Percentiles rank a stretch among this genome's conserved stretches.
Conservation (phyloP, 1,140 invertebrate genomes). For the Tetranychus urticae region DNA sequence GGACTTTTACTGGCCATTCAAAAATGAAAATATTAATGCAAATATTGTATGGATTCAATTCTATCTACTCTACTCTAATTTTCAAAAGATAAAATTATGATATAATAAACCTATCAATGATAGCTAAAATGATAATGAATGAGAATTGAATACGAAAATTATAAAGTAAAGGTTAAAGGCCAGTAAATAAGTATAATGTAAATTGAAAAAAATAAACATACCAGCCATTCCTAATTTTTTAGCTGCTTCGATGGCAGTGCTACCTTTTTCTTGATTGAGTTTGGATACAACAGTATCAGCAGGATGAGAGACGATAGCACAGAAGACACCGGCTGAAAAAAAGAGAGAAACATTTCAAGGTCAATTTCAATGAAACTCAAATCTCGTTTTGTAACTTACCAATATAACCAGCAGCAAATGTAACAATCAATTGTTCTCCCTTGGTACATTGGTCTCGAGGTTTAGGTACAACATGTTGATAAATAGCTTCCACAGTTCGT, state of each 20-base stretch:
- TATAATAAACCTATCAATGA: neutral
- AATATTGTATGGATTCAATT: too few species aligned
- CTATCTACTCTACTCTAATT: too few species aligned
- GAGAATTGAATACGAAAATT: neutral
- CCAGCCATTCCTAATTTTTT: constrained; percentile 43
- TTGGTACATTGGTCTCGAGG: constrained; percentile 75
- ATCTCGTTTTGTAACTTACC: constrained; percentile 21
- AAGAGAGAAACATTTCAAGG: constrained; percentile 1
- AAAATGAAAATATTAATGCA: too few species aligned
- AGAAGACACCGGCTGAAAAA: constrained; percentile 74
- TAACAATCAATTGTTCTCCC: constrained; percentile 81
- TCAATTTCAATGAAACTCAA: neutral
- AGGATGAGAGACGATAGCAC: constrained; percentile 95
- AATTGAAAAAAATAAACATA: constrained; percentile 14
- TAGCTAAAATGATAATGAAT: neutral
- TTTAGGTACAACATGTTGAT: constrained; percentile 78
- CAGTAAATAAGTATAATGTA: too few species aligned
- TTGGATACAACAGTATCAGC: constrained; percentile 98
- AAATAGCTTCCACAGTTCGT: constrained; percentile 80
- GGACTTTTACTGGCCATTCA: too few species aligned
- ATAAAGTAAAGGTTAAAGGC: neutral
- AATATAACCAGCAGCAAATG: constrained; percentile 94
- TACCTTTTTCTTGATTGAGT: constrained; percentile 77
- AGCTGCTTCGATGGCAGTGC: constrained; percentile 43
- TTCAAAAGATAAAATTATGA: too few species aligned